Conservation (phyloP, 2,113 vertebrate genomes). For the Xiphophorus maculatus region DNA sequence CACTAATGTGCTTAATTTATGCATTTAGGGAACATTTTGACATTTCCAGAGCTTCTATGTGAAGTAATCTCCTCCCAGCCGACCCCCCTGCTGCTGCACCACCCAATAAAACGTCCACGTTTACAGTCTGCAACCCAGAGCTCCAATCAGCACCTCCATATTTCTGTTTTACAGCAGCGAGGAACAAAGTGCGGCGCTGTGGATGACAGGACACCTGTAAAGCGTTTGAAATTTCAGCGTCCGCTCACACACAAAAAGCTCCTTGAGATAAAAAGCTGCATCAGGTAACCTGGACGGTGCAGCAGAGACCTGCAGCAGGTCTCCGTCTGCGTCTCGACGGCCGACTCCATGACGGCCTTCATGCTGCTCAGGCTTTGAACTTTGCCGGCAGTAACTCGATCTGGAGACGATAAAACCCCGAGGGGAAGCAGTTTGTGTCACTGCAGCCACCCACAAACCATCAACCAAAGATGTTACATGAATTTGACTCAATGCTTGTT, state of each 20-base stretch:
- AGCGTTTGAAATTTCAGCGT: neutral
- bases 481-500: too few species aligned
- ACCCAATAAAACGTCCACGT: neutral
- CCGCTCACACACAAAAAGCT: too few species aligned
- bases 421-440: neutral
- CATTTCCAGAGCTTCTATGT: too few species aligned
- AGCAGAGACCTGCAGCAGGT: neutral
- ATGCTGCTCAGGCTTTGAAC: neutral
- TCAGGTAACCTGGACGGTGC: neutral
- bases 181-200: neutral
- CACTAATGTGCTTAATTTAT: too few species aligned
- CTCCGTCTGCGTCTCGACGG: too few species aligned
- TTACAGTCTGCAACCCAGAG: neutral
- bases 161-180: neutral
- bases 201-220: neutral
- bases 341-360: too few species aligned
- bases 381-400: neutral
- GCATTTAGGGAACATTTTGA: too few species aligned
- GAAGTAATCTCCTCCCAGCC: too few species aligned
- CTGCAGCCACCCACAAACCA: too few species aligned
- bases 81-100: too few species aligned
- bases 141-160: neutral
- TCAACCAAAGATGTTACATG: too few species aligned
- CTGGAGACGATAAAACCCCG: neutral
- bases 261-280: neutral